Percentiles rank a stretch among this genome's conserved stretches.
These are phyloP conservation scores for Euphonia xanthogaster DNA, from an alignment of 2,797 vertebrate genomes.

Conservation along the genomic window DNA sequence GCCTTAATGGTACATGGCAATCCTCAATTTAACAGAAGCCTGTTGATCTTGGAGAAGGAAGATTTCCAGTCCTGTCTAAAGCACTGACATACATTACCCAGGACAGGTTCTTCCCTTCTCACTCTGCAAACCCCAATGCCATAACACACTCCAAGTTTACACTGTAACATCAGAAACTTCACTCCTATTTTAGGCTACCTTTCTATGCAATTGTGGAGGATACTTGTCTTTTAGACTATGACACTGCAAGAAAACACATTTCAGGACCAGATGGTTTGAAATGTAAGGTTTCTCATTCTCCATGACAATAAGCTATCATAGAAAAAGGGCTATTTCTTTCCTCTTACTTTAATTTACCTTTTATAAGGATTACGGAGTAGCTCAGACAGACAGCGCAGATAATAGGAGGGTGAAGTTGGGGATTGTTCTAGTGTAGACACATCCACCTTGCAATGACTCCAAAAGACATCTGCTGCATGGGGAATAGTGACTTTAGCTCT, in stretches of 20 bases:
- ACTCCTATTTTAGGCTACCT: not conserved
- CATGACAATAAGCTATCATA: not conserved
- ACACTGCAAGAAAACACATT: not conserved
- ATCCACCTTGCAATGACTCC: slow-evolving; percentile 87
- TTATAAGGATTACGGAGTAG: slow-evolving; percentile 71
- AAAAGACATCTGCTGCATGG: slow-evolving; percentile 86
- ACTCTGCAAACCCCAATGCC: not conserved
- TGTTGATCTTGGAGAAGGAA: not conserved
- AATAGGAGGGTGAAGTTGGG: slow-evolving; percentile 72
- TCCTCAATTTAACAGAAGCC: not conserved
- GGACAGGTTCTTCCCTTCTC: not conserved
- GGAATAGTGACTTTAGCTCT: slow-evolving; percentile 66
- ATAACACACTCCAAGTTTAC: not conserved
- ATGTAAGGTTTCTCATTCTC: not conserved
- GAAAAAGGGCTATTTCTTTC: not conserved
- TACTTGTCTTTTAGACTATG: not conserved
- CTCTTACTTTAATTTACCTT: slow-evolving; percentile 57
- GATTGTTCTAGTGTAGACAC: slow-evolving; percentile 68
- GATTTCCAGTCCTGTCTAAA: not conserved
- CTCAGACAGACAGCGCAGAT: slow-evolving; percentile 79
- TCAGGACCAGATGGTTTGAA: not conserved
- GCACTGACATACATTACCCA: not conserved
- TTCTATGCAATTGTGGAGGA: not conserved
- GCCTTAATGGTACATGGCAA: not conserved
- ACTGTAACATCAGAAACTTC: not conserved